Percentiles rank a stretch among this genome's conserved stretches.
Evolutionary conservation across 2,113 vertebrate genomes (phyloP).

Genomic region (Polypterus senegalus): DNA sequence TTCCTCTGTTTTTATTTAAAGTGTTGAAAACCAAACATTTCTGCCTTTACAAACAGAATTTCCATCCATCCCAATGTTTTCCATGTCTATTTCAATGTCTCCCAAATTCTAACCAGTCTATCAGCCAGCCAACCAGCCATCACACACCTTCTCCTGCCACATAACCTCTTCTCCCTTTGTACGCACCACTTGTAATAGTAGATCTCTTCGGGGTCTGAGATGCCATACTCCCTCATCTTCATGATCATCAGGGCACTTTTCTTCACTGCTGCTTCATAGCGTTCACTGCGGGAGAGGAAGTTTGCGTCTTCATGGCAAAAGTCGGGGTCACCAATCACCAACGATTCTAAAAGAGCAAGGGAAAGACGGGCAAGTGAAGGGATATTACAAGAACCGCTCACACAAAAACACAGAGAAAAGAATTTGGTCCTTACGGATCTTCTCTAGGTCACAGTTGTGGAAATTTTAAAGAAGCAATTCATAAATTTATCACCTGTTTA

Average conservation of each 20-base stretch:
- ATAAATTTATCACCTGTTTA: no score
- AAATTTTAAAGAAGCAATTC: no score
- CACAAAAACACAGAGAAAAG: no score
- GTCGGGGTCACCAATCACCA: constrained; percentile 73
- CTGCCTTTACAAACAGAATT: no score
- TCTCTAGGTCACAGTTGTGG: no score
- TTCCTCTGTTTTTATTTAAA: no score
- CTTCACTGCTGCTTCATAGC: constrained; percentile 75
- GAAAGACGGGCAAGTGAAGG: not conserved
- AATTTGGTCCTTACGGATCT: no score
- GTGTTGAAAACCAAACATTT: no score
- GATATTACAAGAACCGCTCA: no score
- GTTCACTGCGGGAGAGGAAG: constrained; percentile 82
- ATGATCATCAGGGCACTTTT: constrained; percentile 78
- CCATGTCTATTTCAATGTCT: no score
- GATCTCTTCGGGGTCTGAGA: constrained; percentile 84
- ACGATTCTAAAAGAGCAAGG: constrained; percentile 50
- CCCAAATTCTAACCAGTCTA: no score
- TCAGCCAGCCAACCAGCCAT: not conserved
- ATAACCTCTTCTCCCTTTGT: not conserved
- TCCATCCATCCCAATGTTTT: no score
- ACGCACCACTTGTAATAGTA: constrained; percentile 75
- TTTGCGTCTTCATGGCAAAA: constrained; percentile 78
- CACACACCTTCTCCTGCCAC: not conserved
- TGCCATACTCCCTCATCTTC: constrained; percentile 74